Conservation (phyloP, 1,140 invertebrate species). For the Drosophila ambigua region DNA sequence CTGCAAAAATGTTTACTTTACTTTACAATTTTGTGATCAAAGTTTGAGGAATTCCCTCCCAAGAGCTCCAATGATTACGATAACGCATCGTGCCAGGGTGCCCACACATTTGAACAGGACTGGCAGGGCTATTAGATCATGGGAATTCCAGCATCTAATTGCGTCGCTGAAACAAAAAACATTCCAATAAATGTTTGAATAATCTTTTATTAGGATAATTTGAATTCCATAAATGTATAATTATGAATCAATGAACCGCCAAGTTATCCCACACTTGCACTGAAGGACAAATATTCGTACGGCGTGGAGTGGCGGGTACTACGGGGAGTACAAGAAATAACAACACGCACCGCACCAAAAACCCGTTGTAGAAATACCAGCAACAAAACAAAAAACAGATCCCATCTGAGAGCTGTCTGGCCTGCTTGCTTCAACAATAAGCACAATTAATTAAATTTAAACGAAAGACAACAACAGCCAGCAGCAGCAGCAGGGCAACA, state of each 20-base stretch:
- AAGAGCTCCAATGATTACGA: too few relatives aligned
- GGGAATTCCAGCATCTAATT: conserved; percentile 10
- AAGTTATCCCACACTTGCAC: conserved; percentile 22
- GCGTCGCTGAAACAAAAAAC: conserved; percentile 8
- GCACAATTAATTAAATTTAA: conserved; percentile 78
- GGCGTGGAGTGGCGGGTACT: conserved; percentile 19
- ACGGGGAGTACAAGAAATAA: conserved; percentile 18
- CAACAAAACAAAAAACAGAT: conserved; percentile 27
- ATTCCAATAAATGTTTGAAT: conserved; percentile 23
- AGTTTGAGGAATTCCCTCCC: too few relatives aligned
- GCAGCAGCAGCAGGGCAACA: neutral
- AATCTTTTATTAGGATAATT: conserved; percentile 9
- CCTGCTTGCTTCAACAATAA: conserved; percentile 45
- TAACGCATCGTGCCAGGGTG: too few relatives aligned
- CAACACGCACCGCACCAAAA: conserved; percentile 18
- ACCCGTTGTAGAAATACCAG: conserved; percentile 65
- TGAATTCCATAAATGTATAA: conserved; percentile 57
- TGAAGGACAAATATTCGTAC: conserved; percentile 62
- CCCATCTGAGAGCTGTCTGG: too few relatives aligned
- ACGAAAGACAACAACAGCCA: conserved; percentile 48
- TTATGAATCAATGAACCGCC: conserved; percentile 74
- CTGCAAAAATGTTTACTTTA: conserved; percentile 17
- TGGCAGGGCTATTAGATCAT: neutral
- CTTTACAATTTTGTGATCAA: neutral
- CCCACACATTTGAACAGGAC: too few relatives aligned